Percentiles rank a stretch among this genome's conserved stretches.
These are phyloP conservation scores for Serilophus lunatus DNA, from an alignment of 2,113 vertebrate species.

Conservation along the genomic window DNA sequence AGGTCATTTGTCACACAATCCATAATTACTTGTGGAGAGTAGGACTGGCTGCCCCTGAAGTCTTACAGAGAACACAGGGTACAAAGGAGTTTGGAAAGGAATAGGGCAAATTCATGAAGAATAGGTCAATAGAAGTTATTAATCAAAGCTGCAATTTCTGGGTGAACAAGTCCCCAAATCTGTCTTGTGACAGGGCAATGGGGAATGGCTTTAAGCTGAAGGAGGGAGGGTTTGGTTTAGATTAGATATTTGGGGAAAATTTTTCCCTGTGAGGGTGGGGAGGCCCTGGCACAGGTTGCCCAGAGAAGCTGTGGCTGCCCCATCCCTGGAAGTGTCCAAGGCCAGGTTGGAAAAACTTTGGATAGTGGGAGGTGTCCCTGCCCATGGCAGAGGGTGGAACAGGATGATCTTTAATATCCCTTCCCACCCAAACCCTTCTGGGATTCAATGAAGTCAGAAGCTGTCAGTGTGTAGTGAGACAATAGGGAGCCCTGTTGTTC, in stretches of 20 bases:
- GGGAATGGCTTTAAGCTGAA: neutral
- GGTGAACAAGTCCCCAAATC: neutral
- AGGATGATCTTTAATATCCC: neutral
- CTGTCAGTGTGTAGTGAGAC: rapidly evolving
- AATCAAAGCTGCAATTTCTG: neutral
- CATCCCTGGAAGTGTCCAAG: neutral
- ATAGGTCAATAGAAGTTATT: rapidly evolving
- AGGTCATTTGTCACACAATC: neutral
- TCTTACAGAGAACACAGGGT: rapidly evolving
- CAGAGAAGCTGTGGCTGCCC: neutral
- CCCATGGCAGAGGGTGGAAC: neutral
- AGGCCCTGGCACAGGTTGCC: neutral
- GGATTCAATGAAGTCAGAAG: neutral
- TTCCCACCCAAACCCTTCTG: neutral
- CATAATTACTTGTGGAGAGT: rapidly evolving
- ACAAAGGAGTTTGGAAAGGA: neutral
- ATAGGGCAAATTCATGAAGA: rapidly evolving
- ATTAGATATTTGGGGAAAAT: neutral
- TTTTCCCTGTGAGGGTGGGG: neutral
- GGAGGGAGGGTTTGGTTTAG: neutral
- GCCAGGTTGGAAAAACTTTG: neutral
- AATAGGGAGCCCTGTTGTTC: neutral
- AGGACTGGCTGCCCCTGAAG: neutral
- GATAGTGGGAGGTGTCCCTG: neutral
- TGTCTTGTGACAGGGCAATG: neutral